Percentiles rank a stretch among this genome's conserved stretches.
Evolutionary conservation across 1,140 invertebrate genomes (phyloP).

Genomic region (Brachionus koreanus): DNA sequence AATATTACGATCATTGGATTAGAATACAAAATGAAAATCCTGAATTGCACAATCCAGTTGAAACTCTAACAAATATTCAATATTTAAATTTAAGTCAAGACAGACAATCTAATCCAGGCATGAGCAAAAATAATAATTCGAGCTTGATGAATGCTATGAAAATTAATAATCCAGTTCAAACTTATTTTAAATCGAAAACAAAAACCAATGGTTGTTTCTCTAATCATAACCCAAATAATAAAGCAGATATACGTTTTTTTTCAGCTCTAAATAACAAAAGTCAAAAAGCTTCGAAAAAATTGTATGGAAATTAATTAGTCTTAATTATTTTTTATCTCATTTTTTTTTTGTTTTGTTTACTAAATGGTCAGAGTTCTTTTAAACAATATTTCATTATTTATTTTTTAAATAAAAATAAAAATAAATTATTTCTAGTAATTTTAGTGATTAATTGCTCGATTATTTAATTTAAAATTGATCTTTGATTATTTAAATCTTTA

Average conservation of each 20-base stretch:
- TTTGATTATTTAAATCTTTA: neutral
- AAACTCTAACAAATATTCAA: neutral
- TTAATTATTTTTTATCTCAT: neutral
- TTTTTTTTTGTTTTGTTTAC: neutral
- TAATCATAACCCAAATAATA: neutral
- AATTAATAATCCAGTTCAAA: neutral
- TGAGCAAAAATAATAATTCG: neutral
- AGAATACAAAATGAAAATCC: slow-evolving; percentile 30
- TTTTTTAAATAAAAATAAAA: neutral
- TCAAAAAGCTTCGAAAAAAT: neutral
- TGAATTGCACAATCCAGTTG: slow-evolving; percentile 17
- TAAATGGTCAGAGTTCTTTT: neutral
- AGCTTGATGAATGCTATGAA: neutral
- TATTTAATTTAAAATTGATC: neutral
- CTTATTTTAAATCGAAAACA: neutral
- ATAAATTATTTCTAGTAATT: neutral
- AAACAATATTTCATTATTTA: neutral
- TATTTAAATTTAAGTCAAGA: slow-evolving; percentile 23
- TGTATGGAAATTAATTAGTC: neutral
- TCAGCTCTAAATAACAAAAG: neutral
- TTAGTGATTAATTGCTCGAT: neutral
- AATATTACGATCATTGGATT: slow-evolving; percentile 37
- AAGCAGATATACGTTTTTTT: neutral
- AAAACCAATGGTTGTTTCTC: neutral
- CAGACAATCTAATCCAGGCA: neutral